Base-by-base conservation (phyloP, 2,797 vertebrate species). In the Enteromius argenteus region DNA sequence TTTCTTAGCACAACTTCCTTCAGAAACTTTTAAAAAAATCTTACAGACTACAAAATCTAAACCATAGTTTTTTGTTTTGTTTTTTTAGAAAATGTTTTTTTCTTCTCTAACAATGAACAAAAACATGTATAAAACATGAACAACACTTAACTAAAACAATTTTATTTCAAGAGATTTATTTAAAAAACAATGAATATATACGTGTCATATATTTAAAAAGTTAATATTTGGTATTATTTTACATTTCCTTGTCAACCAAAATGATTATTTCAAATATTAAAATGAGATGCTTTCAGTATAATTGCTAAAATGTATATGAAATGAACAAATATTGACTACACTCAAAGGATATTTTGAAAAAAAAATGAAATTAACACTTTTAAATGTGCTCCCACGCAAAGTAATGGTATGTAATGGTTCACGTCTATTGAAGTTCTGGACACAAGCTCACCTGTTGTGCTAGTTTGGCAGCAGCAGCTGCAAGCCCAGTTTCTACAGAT, bases 401-500 rank as follows among this genome's bases (percentile, higher is more conserved):
- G 3, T 37, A 37, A 58, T 23, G n/a, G 8, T 19, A 42, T 71
- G 68, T 15, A 71, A 71, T 15, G n/a, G 3, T 27, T 5, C 23
- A 46, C 13, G n/a, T 72, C n/a, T 15, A 30, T 13, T 44, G 37
- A 69, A 3, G n/a, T 60, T 39, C 14, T 27, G n/a, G 8, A 76
- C 15, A 51, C 21, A 4, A 49, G 88, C 92, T 90, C 81, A 98
- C 97, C 94, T 98, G 97, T 87, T 99, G 97, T 75, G 97, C 97
- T 82, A 98, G 91, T 81, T 97, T 98, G 86, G 97, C 97, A 66
- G 97, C 97, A 19, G 97, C 97, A 68, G 97, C 97, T 53, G 97
- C 97, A 72, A 98, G 95, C 0, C 97, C 97, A 0, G 97, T 98
- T 93, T 99, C 97, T 76, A 99, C 96, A 9, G 97, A 98, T 27